Conservation (phyloP, 2,888 invertebrate species). For the Congeria kusceri region DNA sequence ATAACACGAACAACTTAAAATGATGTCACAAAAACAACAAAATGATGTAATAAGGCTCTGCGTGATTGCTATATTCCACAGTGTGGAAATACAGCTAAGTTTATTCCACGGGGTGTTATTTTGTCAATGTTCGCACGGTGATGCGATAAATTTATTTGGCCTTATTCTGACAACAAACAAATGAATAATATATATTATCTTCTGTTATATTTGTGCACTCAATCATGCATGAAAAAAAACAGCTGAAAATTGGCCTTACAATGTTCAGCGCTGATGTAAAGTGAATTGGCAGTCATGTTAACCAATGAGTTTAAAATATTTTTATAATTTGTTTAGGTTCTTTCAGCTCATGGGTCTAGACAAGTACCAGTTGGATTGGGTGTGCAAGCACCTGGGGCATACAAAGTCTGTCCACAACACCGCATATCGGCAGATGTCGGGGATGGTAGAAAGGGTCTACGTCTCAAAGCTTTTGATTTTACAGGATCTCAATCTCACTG, state of each 20-base stretch:
- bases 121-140: too few relatives aligned
- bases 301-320: background rate
- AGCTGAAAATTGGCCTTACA: conserved; percentile 7
- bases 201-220: too few relatives aligned
- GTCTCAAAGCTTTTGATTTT: conserved; percentile 25
- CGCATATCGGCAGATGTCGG: conserved; percentile 21
- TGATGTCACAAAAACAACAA: too few relatives aligned
- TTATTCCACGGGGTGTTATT: too few relatives aligned
- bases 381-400: conserved; percentile 36
- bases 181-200: too few relatives aligned
- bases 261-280: background rate
- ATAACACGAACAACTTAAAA: too few relatives aligned
- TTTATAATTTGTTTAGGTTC: background rate
- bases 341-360: conserved; percentile 41
- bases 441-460: conserved; percentile 32
- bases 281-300: background rate
- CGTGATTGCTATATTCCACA: too few relatives aligned
- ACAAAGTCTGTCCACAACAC: conserved; percentile 19
- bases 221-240: background rate
- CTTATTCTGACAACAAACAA: too few relatives aligned
- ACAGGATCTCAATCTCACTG: conserved; percentile 30
- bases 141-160: too few relatives aligned
- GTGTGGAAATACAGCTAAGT: too few relatives aligned
- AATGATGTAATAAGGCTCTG: too few relatives aligned
- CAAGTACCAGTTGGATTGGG: conserved; percentile 35